Evolutionary conservation across 2,113 vertebrate genomes (phyloP).

Genomic region (Pomatostomus ruficeps): DNA sequence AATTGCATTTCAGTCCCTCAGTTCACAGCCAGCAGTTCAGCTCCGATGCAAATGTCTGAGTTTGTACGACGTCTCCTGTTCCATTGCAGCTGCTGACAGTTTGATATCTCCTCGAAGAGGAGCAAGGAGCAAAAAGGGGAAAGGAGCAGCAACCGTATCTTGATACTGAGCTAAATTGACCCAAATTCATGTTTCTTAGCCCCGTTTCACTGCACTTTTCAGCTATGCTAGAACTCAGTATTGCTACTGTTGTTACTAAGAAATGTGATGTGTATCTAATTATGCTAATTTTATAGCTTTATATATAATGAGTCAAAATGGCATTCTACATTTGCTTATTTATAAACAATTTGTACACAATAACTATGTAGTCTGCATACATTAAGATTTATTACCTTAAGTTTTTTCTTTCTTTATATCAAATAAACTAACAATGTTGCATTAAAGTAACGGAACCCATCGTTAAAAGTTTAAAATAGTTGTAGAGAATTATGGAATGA

Average conservation of each 20-base stretch:
- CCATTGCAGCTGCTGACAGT: background rate
- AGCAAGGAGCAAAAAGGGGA: background rate
- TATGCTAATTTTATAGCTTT: background rate
- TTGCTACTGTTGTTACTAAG: background rate
- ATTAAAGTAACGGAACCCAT: background rate
- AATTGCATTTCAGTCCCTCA: background rate
- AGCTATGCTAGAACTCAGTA: background rate
- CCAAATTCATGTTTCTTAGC: background rate
- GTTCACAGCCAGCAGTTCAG: background rate
- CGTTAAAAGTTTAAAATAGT: background rate
- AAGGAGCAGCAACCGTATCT: background rate
- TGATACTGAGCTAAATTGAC: background rate
- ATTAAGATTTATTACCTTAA: background rate
- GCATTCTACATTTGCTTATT: background rate
- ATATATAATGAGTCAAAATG: background rate
- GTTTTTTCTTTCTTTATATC: background rate
- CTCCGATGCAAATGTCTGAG: background rate
- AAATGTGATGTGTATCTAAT: background rate
- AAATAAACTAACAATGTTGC: background rate
- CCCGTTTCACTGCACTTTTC: background rate
- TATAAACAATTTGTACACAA: background rate
- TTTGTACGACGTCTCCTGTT: background rate
- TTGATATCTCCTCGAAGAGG: background rate
- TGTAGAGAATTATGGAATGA: background rate
- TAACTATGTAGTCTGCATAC: background rate